Base-by-base conservation (phyloP, 2,888 invertebrate species). In the Dascillus cervinus region DNA sequence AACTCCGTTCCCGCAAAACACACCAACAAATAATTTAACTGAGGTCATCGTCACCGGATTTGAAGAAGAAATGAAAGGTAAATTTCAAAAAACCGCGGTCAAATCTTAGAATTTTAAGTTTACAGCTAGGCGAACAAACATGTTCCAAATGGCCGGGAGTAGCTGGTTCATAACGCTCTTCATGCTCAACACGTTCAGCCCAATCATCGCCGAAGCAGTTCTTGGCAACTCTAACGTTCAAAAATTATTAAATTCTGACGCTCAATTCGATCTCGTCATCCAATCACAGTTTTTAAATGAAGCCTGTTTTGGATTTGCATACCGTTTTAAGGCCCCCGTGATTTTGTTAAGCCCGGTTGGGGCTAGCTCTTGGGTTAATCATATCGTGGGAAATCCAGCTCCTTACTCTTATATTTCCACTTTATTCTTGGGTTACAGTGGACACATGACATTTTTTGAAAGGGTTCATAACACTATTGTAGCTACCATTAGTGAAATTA, bases 381-480 rank as follows among this genome's bases (percentile, higher is more conserved):
- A 64, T 26, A 60, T 64, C 37, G 63, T 70, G 54, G 72, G 72
- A 1, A 55, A 67, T 28, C 65, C 71, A 1, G 56, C 56, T 2
- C 66, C 70, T 1, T 65, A 66, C 49, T 65, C 73, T 1, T 70
- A 67, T 49, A 63, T 70, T 22, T 69, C 73, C 0, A 66, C 71
- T 27, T 56, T 63, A 4, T 64, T 65, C 34, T 42, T 65, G 26
- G 54, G 61, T 3, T 66, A 55, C 32, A 47, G 60, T 17, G 62
- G 70, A 13, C 53, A 52, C 22, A 70, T 72, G 58, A 70, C 56
- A 20, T 75, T 80, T 40, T 53, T 58, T 47, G 66, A 72, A 44
- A 57, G 80, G 41, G 21, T 76, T 1, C 53, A 63, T 9, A 81
- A 79, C 49, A 58, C 69, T 0, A 62, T 64, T 1, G 24, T 47